Evolutionary conservation across 2,888 invertebrate species (phyloP).

Genomic region (Euplexia lucipara): DNA sequence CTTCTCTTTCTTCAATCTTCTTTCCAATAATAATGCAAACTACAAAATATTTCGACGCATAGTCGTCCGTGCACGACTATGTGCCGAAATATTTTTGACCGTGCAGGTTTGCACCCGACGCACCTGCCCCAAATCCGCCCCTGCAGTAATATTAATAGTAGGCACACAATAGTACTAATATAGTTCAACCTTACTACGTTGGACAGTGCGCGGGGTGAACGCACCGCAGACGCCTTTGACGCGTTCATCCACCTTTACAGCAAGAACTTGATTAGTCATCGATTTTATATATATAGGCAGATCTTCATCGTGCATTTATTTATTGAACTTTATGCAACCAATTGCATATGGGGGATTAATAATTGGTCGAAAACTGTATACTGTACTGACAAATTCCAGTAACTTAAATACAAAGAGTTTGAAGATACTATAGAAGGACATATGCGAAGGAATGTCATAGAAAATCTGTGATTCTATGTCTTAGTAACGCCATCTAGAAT

Average conservation of each 20-base stretch:
- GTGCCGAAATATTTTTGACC: background rate
- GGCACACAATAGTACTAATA: slow-evolving; percentile 68
- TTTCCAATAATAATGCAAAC: too few relatives aligned
- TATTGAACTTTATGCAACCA: slow-evolving; percentile 17
- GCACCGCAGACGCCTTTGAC: slow-evolving; percentile 62
- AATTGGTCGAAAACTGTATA: too few relatives aligned
- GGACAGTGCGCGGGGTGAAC: slow-evolving; percentile 71
- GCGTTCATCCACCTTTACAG: slow-evolving; percentile 69
- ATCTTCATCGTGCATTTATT: slow-evolving; percentile 48
- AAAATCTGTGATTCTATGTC: too few relatives aligned
- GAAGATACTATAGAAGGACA: too few relatives aligned
- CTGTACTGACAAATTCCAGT: background rate
- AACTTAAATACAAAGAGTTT: background rate
- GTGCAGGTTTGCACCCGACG: background rate
- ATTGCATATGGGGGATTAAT: background rate
- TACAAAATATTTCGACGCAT: too few relatives aligned
- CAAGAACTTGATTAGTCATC: slow-evolving; percentile 69
- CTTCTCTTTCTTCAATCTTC: too few relatives aligned
- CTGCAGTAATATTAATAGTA: slow-evolving; percentile 56
- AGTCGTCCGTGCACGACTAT: too few relatives aligned
- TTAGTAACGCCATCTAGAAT: too few relatives aligned
- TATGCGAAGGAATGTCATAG: too few relatives aligned
- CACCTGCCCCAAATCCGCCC: slow-evolving; percentile 33
- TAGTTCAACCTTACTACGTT: slow-evolving; percentile 70
- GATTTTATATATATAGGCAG: slow-evolving; percentile 68